Evolutionary conservation across 1,140 invertebrate genomes (phyloP).

Genomic region (Solenopsis invicta): DNA sequence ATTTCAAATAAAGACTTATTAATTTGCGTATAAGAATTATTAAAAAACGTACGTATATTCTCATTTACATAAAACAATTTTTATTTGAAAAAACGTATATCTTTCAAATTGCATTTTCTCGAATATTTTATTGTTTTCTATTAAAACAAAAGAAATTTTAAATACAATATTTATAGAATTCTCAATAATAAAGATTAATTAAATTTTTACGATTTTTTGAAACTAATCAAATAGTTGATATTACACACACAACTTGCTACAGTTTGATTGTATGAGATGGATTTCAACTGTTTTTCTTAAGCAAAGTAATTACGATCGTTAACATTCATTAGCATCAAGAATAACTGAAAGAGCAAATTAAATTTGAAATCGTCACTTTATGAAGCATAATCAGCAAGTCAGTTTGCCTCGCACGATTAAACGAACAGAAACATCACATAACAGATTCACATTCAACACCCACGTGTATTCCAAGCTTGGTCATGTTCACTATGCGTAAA

Average conservation of each 20-base stretch:
- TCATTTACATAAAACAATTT: neutral
- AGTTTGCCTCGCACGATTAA: neutral
- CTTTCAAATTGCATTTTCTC: neutral
- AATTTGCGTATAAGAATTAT: neutral
- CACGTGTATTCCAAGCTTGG: constrained; percentile 60
- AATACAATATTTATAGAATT: neutral
- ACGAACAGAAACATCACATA: constrained; percentile 16
- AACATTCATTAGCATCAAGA: neutral
- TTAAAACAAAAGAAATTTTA: neutral
- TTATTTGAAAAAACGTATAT: neutral
- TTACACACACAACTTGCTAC: neutral
- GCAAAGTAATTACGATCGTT: neutral
- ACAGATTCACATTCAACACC: constrained; percentile 56
- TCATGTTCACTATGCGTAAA: constrained; percentile 37
- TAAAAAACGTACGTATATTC: neutral
- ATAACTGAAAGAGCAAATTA: neutral
- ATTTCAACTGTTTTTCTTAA: neutral
- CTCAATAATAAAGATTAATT: neutral
- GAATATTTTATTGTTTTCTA: neutral
- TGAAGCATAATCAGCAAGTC: neutral
- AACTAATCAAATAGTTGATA: neutral
- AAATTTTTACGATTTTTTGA: neutral
- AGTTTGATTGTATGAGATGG: neutral
- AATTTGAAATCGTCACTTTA: neutral
- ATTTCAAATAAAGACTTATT: neutral